Evolutionary conservation across 2,888 invertebrate species (phyloP), one percentile per base, ranked within the genome.

Genomic region (Stenodera caucasica): DNA sequence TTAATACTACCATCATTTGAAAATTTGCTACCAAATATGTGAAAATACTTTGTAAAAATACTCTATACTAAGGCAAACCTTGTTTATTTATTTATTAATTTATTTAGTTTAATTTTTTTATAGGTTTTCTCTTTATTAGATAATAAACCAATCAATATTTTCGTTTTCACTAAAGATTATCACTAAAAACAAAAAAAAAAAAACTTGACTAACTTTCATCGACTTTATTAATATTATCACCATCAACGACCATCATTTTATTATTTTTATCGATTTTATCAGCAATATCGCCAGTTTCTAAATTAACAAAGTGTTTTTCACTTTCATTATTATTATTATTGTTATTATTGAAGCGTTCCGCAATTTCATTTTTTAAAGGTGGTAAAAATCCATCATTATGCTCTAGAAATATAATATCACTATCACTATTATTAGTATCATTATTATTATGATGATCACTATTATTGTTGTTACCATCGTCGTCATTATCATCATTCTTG

Each of bases 41-140:
- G 78, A 79, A 79, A 80, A 78, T 80, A 79, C 78, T 79, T 68
- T 78, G 78, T 79, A 79, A 78, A 80, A 80, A 80, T 79, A 79
- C 77, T 79, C 74, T 77, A 77, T 75, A 73, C 75, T 75, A 76
- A 77, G 76, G 76, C 76, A 75, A 68, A 66, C 60, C 66, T 72
- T 73, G 73, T 45, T 45, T 45, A 21, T 45, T 45, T 18, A 73
- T 70, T 64, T 68, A 67, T 65, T 59, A 66, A 66, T 53, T 65
- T 68, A 62, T 67, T 66, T 71, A 70, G 67, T 69, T 70, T 67
- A 56, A 29, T 56, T 15, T 32, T 12, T 54, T 6, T 50, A n/a
- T 26, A 7, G 2, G 11, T 9, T 23, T 7, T 29, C 29, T 12
- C 23, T 21, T 23, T 6, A 2, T 51, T 9, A 14, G 21, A 18